Evolutionary conservation across 2,113 vertebrate genomes (phyloP).

Genomic region (Hystrix brachyura): DNA sequence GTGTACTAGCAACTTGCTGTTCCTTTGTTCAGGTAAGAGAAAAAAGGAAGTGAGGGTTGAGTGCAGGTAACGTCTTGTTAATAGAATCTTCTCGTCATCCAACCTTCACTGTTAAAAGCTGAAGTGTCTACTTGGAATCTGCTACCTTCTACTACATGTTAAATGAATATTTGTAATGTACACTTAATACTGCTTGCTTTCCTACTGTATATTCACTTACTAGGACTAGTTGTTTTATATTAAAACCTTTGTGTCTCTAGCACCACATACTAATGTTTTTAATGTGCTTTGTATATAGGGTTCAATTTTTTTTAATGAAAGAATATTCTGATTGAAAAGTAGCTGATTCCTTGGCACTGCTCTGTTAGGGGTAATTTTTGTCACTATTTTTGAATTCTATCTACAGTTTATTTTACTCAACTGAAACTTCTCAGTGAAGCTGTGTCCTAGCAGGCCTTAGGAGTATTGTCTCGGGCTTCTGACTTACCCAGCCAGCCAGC

Average conservation of each 20-base stretch:
- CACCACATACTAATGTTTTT: background rate
- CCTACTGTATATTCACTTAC: background rate
- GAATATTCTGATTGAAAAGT: background rate
- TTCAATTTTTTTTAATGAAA: background rate
- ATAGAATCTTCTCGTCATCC: background rate
- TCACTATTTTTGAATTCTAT: background rate
- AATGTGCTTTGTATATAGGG: background rate
- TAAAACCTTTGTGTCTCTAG: background rate
- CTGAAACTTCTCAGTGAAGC: background rate
- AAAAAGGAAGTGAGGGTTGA: background rate
- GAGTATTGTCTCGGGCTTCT: background rate
- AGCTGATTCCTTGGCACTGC: background rate
- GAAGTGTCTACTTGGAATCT: background rate
- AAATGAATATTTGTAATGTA: background rate
- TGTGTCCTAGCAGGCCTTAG: background rate
- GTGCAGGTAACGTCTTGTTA: background rate
- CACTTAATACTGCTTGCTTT: background rate
- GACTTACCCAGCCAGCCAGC: background rate
- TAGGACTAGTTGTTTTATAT: background rate
- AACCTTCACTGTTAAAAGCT: background rate
- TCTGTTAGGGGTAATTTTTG: background rate
- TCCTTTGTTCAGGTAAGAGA: background rate
- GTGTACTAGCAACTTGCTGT: background rate
- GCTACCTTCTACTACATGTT: background rate
- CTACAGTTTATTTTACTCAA: background rate